A percentile compares a stretch with the other conserved stretches of the same genome.
phyloP scores from a whole-genome alignment of 2,113 vertebrate species.

The Acanthisitta chloris region DNA sequence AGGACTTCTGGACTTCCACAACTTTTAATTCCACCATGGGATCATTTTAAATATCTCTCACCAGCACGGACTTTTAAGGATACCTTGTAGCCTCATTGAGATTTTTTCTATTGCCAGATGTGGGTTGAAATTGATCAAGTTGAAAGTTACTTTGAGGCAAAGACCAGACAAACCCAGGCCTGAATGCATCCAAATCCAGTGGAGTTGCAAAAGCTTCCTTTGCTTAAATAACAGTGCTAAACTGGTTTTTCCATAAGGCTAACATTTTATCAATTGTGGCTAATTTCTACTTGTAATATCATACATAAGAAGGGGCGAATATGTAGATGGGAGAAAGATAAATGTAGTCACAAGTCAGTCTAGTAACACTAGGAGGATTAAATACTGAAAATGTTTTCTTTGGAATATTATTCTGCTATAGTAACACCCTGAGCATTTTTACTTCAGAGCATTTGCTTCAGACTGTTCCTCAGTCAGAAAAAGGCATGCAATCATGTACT shows the following conservation, averaged over 20 bases:
- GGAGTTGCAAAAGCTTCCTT: neutral
- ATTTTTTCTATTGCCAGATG: neutral
- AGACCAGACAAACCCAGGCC: neutral
- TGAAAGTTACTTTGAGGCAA: neutral
- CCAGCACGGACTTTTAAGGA: neutral
- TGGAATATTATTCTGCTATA: neutral
- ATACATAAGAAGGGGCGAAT: neutral
- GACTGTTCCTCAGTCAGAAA: neutral
- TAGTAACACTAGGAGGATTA: neutral
- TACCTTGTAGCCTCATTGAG: neutral
- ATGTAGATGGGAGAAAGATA: neutral
- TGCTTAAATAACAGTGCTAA: neutral
- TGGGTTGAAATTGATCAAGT: neutral
- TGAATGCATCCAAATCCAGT: neutral
- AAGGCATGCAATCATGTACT: neutral
- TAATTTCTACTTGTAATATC: neutral
- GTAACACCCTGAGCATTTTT: neutral
- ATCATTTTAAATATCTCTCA: neutral
- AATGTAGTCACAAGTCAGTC: neutral
- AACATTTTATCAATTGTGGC: neutral
- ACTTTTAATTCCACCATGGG: neutral
- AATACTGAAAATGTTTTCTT: neutral
- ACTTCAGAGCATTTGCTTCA: neutral
- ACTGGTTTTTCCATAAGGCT: neutral
- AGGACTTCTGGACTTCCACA: neutral